A percentile compares a stretch with the other conserved stretches of the same genome.
These are phyloP conservation scores for Babyrousa celebensis DNA, from an alignment of 2,797 vertebrate genomes.

Conservation along the genomic window DNA sequence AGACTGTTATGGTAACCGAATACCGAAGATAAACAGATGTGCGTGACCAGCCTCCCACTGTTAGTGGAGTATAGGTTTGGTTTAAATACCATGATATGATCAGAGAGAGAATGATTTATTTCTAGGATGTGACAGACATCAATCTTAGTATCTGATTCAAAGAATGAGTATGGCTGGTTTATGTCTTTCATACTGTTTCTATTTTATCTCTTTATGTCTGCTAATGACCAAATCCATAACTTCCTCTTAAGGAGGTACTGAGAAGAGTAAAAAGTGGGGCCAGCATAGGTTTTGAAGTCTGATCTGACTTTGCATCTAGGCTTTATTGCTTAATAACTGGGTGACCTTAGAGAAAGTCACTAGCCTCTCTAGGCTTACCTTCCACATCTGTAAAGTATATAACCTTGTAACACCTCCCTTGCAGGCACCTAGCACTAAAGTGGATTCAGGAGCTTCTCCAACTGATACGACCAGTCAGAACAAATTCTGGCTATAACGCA, in stretches of 20 bases:
- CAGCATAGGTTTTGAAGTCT: neutral
- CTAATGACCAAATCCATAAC: neutral
- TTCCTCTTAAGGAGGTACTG: neutral
- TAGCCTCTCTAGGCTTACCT: neutral
- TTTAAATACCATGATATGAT: neutral
- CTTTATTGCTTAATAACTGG: neutral
- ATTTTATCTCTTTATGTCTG: neutral
- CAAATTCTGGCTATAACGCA: neutral
- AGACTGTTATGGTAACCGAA: neutral
- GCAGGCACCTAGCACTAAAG: neutral
- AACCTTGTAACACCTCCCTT: neutral
- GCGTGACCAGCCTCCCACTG: neutral
- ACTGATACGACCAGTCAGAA: neutral
- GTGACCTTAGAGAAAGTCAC: neutral
- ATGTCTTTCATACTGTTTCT: neutral
- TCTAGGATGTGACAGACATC: neutral
- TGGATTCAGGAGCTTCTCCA: neutral
- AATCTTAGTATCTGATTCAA: neutral
- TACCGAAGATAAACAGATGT: neutral
- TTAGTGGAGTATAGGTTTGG: neutral
- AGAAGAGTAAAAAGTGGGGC: neutral
- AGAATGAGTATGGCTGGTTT: neutral
- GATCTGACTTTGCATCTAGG: neutral
- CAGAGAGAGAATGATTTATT: neutral
- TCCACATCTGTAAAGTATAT: neutral